These are phyloP conservation scores for Muntiacus muntjak DNA, from an alignment of 2,113 vertebrate genomes.

Conservation along the genomic window DNA sequence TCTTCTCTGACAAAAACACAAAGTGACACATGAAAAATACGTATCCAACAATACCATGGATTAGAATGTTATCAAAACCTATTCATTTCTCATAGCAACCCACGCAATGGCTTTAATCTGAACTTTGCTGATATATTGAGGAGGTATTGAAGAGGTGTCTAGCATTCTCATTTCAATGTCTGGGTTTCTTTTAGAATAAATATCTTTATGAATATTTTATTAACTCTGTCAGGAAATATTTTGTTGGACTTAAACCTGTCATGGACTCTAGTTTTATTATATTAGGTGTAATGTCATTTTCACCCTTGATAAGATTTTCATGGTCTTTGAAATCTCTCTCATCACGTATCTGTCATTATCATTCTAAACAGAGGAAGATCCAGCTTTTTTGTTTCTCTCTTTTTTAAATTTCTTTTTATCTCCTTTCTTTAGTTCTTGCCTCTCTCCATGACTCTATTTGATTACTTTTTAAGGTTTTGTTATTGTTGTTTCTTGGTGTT, in stretches of 20 bases:
- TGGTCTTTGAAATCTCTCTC: not conserved
- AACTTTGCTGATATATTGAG: not conserved
- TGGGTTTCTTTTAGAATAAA: not conserved
- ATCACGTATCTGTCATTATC: not conserved
- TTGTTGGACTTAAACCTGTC: not conserved
- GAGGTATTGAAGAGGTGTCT: not conserved
- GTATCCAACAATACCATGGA: not conserved
- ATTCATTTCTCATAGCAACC: not conserved
- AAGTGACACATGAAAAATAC: not conserved
- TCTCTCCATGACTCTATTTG: not conserved
- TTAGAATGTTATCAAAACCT: not conserved
- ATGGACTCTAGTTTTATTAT: not conserved
- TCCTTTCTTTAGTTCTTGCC: not conserved
- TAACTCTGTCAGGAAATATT: not conserved
- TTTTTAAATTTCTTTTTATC: not conserved
- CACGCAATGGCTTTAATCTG: not conserved
- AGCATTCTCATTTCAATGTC: not conserved
- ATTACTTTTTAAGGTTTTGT: not conserved
- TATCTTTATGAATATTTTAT: not conserved
- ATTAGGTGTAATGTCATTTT: not conserved
- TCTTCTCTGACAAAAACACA: not conserved
- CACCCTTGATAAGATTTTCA: not conserved
- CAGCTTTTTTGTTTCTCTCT: not conserved
- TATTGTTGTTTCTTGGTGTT: not conserved
- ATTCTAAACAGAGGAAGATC: not conserved